Evolutionary conservation across 2,888 invertebrate genomes (phyloP).

Genomic region (Polymixis lichenea): DNA sequence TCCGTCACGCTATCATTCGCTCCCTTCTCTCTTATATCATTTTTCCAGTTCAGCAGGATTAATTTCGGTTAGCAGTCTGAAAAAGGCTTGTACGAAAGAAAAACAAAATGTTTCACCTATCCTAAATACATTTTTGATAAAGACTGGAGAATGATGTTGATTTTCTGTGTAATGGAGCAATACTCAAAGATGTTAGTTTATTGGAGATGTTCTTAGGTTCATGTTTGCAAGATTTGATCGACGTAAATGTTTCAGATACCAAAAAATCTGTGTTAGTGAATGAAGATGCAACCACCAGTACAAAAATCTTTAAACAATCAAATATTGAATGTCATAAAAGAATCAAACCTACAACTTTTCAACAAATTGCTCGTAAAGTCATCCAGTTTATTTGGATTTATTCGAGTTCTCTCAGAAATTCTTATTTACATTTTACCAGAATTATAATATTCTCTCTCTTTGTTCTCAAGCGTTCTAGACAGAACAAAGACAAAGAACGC

Average conservation of each 20-base stretch:
- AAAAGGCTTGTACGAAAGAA: no score
- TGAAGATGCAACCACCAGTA: no score
- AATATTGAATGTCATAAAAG: not conserved
- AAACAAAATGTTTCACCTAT: no score
- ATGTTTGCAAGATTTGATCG: not conserved
- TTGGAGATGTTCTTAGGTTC: not conserved
- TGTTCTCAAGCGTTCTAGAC: conserved; percentile 25
- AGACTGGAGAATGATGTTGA: no score
- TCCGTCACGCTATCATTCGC: no score
- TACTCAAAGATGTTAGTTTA: no score
- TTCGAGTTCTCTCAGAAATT: not conserved
- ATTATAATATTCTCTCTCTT: conserved; percentile 13
- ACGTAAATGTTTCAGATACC: not conserved
- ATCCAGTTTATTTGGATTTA: not conserved
- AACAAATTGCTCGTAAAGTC: not conserved
- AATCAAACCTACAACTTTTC: not conserved
- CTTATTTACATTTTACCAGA: not conserved
- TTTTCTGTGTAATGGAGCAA: no score
- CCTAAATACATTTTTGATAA: no score
- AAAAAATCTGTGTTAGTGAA: not conserved
- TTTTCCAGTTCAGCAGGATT: no score
- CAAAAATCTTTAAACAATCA: not conserved
- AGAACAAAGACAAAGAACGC: conserved; percentile 29
- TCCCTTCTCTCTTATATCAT: no score
- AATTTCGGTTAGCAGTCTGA: no score